Base-by-base conservation (phyloP, 2,888 invertebrate species). In the Tetragonula carbonaria region DNA sequence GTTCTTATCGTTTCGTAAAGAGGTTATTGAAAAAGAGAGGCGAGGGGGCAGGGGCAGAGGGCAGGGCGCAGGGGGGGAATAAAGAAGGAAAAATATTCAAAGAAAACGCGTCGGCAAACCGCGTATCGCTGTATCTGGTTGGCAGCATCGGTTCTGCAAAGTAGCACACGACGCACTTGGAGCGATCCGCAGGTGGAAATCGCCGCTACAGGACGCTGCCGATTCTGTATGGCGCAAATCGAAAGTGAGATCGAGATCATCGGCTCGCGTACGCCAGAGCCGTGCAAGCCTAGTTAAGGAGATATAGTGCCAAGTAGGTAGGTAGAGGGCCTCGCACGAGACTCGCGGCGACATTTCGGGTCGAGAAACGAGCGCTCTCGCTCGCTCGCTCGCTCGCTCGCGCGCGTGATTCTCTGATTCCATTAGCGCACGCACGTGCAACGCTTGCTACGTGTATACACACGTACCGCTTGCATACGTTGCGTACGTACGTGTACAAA, bases 211-310 rank as follows among this genome's bases (percentile, higher is more conserved):
- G 51, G 28, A 38, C 59, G 74, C 28, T n/a, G 53, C n/a, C 16
- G 70, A 59, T 85, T 79, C 84, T 88, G 80, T 68, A 86, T 80
- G 88, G 88, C 78, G 88, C 80, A 74, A 90, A 92, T 91, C 91
- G 92, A 91, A 92, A 92, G 92, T 92, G 92, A 92, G 90, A 90
- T 84, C 84, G 90, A 86, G 87, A 90, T 85, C 83, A 74, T 65
- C 81, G 66, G 55, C 65, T n/a, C 68, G 28, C 4, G 51, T 11
- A 51, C 57, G 21, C 23, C 5, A 0, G 45, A 4, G 11, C 13
- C 11, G 72, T 66, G 65, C 66, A 62, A 51, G 74, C 88, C 91
- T 89, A 57, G 82, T 90, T 90, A 92, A 92, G 91, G 92, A 91
- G 91, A 91, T 90, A 89, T 90, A 89, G 90, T 80, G 88, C 86